Evolutionary conservation across 2,888 invertebrate species (phyloP).

Genomic region (Cerastis leucographa): DNA sequence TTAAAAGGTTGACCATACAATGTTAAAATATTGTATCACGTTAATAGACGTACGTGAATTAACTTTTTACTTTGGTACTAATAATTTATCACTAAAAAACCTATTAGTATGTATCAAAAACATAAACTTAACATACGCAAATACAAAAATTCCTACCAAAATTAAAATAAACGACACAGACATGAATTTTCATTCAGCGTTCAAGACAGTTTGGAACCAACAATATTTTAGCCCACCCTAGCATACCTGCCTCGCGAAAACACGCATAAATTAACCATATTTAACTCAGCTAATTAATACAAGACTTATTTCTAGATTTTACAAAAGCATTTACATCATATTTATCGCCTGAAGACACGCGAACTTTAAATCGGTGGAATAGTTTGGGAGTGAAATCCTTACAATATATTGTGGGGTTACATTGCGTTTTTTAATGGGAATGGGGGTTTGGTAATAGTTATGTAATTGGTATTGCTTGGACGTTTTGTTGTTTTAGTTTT

Average conservation of each 20-base stretch:
- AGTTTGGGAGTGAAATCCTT: slow-evolving; percentile 49
- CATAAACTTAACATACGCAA: slow-evolving; percentile 3
- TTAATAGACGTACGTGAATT: not conserved
- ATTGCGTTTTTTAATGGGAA: slow-evolving; percentile 20
- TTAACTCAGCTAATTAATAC: slow-evolving; percentile 68
- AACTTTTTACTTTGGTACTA: not conserved
- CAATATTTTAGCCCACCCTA: slow-evolving; percentile 48
- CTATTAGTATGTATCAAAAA: slow-evolving; percentile 33
- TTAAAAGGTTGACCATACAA: not conserved
- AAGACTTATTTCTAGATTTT: slow-evolving; percentile 70
- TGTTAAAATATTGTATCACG: not conserved
- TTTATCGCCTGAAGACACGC: slow-evolving; percentile 67
- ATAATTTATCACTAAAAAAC: not conserved
- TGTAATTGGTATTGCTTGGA: slow-evolving; percentile 1
- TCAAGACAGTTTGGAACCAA: slow-evolving; percentile 52
- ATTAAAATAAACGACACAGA: slow-evolving; percentile 18
- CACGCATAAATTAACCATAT: slow-evolving; percentile 67
- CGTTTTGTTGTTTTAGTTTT: not conserved
- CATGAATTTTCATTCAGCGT: slow-evolving; percentile 44
- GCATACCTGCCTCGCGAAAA: slow-evolving; percentile 59
- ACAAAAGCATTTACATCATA: slow-evolving; percentile 67
- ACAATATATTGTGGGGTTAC: slow-evolving; percentile 9
- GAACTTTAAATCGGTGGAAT: slow-evolving; percentile 57
- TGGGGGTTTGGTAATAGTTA: not conserved
- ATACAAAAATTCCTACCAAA: slow-evolving; percentile 15